Conservation (phyloP, 2,113 vertebrate species). For the Lophochroa leadbeateri region DNA sequence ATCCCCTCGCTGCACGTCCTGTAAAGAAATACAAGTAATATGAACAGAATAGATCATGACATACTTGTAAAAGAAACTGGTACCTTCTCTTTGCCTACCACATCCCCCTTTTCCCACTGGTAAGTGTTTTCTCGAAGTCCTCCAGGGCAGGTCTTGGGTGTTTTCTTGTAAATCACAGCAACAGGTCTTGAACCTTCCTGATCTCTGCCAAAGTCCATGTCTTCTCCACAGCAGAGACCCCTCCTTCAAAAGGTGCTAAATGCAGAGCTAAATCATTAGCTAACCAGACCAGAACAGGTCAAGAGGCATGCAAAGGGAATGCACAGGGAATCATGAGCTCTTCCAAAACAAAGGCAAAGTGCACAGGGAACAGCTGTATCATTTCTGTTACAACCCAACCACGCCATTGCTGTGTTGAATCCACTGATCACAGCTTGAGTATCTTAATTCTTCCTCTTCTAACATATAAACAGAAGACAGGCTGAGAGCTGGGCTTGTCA, state of each 20-base stretch:
- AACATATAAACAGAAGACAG: not conserved
- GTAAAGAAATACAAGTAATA: constrained; percentile 26
- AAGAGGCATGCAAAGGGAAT: not conserved
- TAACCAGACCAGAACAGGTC: not conserved
- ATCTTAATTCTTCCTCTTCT: not conserved
- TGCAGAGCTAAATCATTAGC: not conserved
- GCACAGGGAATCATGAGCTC: not conserved
- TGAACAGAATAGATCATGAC: not conserved
- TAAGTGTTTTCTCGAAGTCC: not conserved
- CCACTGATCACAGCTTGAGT: not conserved
- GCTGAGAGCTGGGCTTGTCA: not conserved
- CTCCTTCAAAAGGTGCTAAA: not conserved
- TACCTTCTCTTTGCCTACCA: not conserved
- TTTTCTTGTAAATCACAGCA: not conserved
- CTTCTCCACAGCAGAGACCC: not conserved
- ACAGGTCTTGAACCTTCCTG: not conserved
- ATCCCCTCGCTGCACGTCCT: not conserved
- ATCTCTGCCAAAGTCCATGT: not conserved
- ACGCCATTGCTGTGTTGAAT: not conserved
- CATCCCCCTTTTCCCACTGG: not conserved
- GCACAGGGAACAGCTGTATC: not conserved
- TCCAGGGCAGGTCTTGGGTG: not conserved
- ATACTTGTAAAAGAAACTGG: not conserved
- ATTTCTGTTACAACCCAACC: not conserved
- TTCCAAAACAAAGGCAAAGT: not conserved